Evolutionary conservation across 1,140 invertebrate genomes (phyloP), one percentile per base, ranked within the genome.

Genomic region (Tribolium castaneum): DNA sequence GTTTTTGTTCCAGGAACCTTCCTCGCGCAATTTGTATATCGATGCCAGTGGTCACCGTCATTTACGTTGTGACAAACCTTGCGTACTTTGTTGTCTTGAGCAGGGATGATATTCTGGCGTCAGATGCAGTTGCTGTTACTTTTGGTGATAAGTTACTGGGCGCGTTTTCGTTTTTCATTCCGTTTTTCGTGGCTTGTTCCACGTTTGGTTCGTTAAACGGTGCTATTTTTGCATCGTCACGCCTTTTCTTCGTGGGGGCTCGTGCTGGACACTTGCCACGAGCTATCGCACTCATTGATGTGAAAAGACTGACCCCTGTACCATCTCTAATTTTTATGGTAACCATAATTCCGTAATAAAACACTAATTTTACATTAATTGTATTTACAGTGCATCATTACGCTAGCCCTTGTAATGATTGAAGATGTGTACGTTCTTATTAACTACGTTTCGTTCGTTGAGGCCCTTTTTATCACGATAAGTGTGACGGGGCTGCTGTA

Each of bases 401-500:
- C 97, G 0, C 85, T 98, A 25, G 84, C 93, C 6, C 90, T 98
- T 82, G 87, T 98, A n/a, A 90, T 94, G 80, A 94, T 94, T 22
- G 92, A 93, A 83, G 93, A 98, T 86, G 93, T 98, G n/a, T 96
- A 96, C 86, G 90, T 91, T 2, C 90, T 99, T 12, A 98, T 99
- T 78, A 97, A 97, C 85, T 99, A 97, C 86, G 94, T 97, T 16
- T 95, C 94, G 62, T 98, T 98, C 84, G 95, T 98, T 52, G 97
- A 99, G 88, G 93, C 96, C 7, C 88, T 97, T n/a, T 98, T 99
- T 85, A 97, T 95, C n/a, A 90, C 95, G 9, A 88, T 95, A 19
- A 97, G 97, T 9, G 93, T 99, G 0, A 90, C 92, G 10, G 97
- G 96, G 16, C 88, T 99, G 22, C 86, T 99, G 3, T 97, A 94